Conservation (phyloP, 2,113 vertebrate species). For the Sciurus niger region DNA sequence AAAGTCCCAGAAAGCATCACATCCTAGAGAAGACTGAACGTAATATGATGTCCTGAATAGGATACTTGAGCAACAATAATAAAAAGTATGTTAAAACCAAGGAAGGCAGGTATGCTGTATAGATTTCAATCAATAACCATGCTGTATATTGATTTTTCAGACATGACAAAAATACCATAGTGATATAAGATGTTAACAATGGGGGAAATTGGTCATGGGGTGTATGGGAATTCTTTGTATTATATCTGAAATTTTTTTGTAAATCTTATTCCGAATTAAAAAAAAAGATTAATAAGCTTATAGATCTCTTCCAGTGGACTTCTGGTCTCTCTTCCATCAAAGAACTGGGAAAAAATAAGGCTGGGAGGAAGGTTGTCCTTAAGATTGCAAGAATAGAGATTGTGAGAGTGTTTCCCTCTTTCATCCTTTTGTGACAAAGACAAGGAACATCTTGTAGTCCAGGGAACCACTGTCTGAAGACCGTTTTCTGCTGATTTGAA, state of each 20-base stretch:
- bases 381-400: background rate
- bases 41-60: background rate
- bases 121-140: background rate
- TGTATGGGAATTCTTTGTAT: background rate
- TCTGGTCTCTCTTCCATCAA: background rate
- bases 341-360: background rate
- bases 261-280: background rate
- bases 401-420: background rate
- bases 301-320: background rate
- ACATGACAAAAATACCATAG: background rate
- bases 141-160: background rate
- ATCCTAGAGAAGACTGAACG: background rate
- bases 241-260: background rate
- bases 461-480: too few relatives aligned
- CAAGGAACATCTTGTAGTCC: too few relatives aligned
- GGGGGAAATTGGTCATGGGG: background rate
- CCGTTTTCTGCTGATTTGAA: background rate
- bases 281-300: too few relatives aligned
- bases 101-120: too few relatives aligned
- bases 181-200: background rate
- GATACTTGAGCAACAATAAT: background rate
- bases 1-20: background rate
- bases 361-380: background rate
- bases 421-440: background rate
- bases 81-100: background rate